Evolutionary conservation across 2,797 vertebrate genomes (phyloP).

Genomic region (Tragelaphus oryx): DNA sequence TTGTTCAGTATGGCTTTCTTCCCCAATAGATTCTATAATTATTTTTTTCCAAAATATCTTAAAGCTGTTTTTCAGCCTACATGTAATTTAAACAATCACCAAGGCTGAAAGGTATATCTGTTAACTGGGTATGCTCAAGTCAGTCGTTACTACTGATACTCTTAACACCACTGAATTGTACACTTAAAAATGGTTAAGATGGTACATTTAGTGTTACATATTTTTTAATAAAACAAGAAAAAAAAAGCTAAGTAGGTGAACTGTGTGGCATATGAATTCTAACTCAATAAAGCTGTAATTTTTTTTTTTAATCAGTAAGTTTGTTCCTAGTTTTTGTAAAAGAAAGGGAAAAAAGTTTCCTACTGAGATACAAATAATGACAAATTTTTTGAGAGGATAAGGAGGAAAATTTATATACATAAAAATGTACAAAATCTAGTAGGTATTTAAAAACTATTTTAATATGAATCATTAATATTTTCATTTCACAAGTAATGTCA

Average conservation of each 20-base stretch:
- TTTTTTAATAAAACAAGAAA: not conserved
- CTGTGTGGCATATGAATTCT: not conserved
- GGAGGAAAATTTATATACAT: not conserved
- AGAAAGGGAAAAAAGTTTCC: not conserved
- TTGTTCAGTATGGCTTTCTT: not conserved
- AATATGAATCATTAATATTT: conserved; percentile 29
- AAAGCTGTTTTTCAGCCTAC: not conserved
- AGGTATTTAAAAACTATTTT: not conserved
- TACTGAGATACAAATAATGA: not conserved
- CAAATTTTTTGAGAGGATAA: not conserved
- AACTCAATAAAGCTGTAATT: not conserved
- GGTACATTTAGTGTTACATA: not conserved
- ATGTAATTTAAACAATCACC: not conserved
- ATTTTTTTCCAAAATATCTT: not conserved
- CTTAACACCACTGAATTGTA: not conserved
- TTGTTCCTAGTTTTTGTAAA: not conserved
- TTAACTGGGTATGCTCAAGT: not conserved
- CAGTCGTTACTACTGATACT: not conserved
- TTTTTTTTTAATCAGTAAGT: not conserved
- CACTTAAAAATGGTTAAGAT: not conserved
- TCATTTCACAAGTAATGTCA: conserved; percentile 30
- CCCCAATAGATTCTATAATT: not conserved
- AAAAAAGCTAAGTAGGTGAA: not conserved
- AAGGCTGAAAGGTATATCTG: not conserved
- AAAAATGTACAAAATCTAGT: not conserved